Percentiles rank a stretch among this genome's conserved stretches.
These are phyloP conservation scores for Agonopterix alstromeriana DNA, from an alignment of 2,888 invertebrate genomes.

Conservation along the genomic window DNA sequence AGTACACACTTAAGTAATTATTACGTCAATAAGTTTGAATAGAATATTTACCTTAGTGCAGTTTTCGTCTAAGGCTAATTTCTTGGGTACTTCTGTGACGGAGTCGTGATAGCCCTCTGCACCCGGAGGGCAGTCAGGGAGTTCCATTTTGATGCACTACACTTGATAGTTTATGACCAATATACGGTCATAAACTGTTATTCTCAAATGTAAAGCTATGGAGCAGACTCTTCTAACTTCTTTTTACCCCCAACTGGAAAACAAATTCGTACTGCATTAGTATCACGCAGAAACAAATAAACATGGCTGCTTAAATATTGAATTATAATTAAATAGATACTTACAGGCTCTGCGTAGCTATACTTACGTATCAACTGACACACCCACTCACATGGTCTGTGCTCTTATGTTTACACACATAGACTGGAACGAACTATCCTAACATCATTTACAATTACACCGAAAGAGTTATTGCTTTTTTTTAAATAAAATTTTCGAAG, in stretches of 20 bases:
- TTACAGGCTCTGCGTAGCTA: conserved; percentile 28
- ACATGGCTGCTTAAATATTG: conserved; percentile 22
- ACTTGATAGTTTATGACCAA: conserved; percentile 64
- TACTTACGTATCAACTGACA: conserved; percentile 26
- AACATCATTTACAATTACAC: too few relatives aligned
- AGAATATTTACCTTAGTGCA: conserved; percentile 68
- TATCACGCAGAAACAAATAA: conserved; percentile 11
- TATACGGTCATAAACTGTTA: conserved; percentile 51
- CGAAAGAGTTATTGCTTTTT: too few relatives aligned
- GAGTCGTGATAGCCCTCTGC: conserved; percentile 68
- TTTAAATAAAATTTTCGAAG: too few relatives aligned
- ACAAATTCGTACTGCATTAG: conserved; percentile 32
- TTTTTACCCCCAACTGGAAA: conserved; percentile 42
- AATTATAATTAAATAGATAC: conserved; percentile 47
- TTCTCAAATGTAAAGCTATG: conserved; percentile 30
- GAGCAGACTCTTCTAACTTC: conserved; percentile 24
- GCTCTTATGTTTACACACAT: background rate
- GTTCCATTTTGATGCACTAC: conserved; percentile 69
- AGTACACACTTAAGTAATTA: background rate
- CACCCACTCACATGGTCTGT: conserved; percentile 13
- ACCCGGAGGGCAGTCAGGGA: conserved; percentile 69
- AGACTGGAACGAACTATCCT: too few relatives aligned
- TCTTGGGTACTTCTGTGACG: conserved; percentile 51
- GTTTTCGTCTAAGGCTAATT: conserved; percentile 34
- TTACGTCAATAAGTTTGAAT: conserved; percentile 8